Conservation (phyloP, 2,888 invertebrate species). For the Leptopilina drosophilae region DNA sequence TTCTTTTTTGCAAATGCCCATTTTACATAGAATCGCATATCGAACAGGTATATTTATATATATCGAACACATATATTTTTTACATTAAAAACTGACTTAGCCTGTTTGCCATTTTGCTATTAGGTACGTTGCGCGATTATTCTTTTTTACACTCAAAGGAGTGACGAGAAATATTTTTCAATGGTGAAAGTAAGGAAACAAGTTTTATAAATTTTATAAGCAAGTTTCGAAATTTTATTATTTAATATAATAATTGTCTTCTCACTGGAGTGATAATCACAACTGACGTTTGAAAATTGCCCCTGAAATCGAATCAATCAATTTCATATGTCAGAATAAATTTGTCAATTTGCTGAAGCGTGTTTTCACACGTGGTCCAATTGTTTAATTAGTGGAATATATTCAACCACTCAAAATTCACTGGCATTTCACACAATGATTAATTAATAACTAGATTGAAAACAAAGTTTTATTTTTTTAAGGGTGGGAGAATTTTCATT, state of each 20-base stretch:
- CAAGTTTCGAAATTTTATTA: too few relatives aligned
- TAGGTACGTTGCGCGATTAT: slow-evolving; percentile 40
- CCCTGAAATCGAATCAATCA: slow-evolving; percentile 29
- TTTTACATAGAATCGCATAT: slow-evolving; percentile 24
- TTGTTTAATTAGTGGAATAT: slow-evolving; percentile 48
- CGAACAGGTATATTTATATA: slow-evolving; percentile 36
- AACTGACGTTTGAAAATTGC: slow-evolving; percentile 24
- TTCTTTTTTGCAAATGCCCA: slow-evolving; percentile 17
- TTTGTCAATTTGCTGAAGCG: slow-evolving; percentile 36
- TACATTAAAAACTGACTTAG: slow-evolving; percentile 39
- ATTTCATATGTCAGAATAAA: slow-evolving; percentile 28
- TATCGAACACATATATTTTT: slow-evolving; percentile 28
- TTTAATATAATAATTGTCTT: not conserved
- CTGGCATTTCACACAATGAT: not conserved
- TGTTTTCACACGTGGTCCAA: slow-evolving; percentile 43
- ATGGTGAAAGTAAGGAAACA: not conserved
- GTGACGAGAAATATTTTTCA: slow-evolving; percentile 5
- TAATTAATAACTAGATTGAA: not conserved
- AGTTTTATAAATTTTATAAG: not conserved
- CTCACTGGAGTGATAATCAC: not conserved
- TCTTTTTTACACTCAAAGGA: slow-evolving; percentile 29
- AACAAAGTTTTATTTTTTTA: not conserved
- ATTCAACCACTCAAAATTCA: not conserved
- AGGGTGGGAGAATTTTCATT: not conserved
- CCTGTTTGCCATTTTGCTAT: slow-evolving; percentile 33